These are phyloP conservation scores for Magallana gigas DNA, from an alignment of 1,140 invertebrate species.

Conservation along the genomic window DNA sequence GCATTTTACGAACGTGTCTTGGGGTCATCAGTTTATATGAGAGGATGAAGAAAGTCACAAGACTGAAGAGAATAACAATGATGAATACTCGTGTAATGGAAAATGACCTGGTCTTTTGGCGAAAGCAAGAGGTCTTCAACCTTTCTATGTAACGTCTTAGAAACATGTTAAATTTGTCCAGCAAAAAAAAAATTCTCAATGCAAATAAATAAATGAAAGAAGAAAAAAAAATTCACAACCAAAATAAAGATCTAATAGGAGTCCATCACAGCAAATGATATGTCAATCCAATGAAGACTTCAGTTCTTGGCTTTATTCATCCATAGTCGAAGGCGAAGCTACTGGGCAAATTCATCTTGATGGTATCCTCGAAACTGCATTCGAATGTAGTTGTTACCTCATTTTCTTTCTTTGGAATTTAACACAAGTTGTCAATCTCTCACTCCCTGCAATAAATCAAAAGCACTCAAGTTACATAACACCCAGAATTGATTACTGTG, in stretches of 20 bases:
- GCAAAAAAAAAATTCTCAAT: not conserved
- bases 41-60: slow-evolving; percentile 54
- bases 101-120: slow-evolving; percentile 18
- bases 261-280: slow-evolving; percentile 38
- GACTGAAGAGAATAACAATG: slow-evolving; percentile 48
- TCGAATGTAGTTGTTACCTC: not conserved
- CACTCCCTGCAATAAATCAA: slow-evolving; percentile 7
- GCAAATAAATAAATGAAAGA: slow-evolving; percentile 27
- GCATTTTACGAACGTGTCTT: not conserved
- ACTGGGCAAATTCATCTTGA: slow-evolving; percentile 20
- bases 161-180: slow-evolving; percentile 25
- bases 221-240: slow-evolving; percentile 36
- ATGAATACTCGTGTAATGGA: slow-evolving; percentile 55
- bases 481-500: slow-evolving; percentile 1
- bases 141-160: slow-evolving; percentile 45
- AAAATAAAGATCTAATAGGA: not conserved
- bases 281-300: not conserved
- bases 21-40: slow-evolving; percentile 56
- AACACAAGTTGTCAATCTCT: not conserved
- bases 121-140: slow-evolving; percentile 44
- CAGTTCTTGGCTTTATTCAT: not conserved
- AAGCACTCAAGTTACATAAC: not conserved
- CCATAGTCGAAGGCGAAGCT: slow-evolving; percentile 37
- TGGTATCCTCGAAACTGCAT: not conserved
- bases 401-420: not conserved